Evolutionary conservation across 64 coral and sea anemone genomes (phyloP), one percentile per base, ranked within the genome.

Genomic region (Dendrophyllia cribrosa): DNA sequence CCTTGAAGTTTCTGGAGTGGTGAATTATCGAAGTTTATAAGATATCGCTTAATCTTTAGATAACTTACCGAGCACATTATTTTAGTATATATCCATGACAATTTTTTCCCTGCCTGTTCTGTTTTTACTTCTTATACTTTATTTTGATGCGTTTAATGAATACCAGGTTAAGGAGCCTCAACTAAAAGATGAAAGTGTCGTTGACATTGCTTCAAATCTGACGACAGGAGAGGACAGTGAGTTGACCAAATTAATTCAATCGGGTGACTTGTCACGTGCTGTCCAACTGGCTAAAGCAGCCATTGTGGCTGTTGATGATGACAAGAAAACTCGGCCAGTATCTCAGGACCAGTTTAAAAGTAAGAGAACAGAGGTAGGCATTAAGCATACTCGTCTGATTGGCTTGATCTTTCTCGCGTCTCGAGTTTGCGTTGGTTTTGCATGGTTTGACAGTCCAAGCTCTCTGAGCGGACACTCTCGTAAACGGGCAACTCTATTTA

Each of bases 221-320:
- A 86, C 82, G 11, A 69, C 62, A 17, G 82, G 63, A 22, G 26
- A 86, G 0, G 43, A 86, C n/a, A 86, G 82, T 50, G 47, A 58
- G 47, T 26, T 86, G 48, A 86, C 25, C 26, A 56, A 86, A 70
- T 70, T 86, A 43, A 48, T 86, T 50, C 82, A 86, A 62, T 86
- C 82, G 14, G 82, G 82, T 52, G 82, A 86, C 13, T 4, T 86
- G 20, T 71, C 62, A 34, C 44, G 46, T 15, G 82, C 82, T 52
- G 43, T 71, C 46, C 61, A 71, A 22, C 43, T 86, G 62, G 82
- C 82, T 23, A 86, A 86, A 8, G 67, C 61, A 45, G 82, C 67
- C 15, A 66, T 86, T 69, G 51, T 69, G 47, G 63, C 82, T 6
- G 77, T 79, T 22, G 77, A 79, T 34, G 52, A 59, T 14, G 75